Evolutionary conservation across 2,113 vertebrate genomes (phyloP), one percentile per base, ranked within the genome.

Genomic region (Eulemur macaco): DNA sequence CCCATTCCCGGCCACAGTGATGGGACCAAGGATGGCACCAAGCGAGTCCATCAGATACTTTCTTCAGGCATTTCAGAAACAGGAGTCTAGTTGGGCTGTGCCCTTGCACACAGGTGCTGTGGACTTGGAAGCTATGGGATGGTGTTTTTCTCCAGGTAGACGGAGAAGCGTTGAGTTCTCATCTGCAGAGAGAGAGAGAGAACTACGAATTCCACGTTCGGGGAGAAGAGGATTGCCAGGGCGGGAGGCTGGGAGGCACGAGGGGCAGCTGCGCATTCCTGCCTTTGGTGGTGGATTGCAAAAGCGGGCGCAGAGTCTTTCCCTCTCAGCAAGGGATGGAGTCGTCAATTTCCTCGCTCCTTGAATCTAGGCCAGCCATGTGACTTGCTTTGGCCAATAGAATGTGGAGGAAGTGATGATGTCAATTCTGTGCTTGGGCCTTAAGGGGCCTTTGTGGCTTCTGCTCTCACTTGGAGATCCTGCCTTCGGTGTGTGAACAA

Each of bases 201-300:
- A 42, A 56, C 45, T 54, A 11, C 45, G 74, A 50, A 64, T 45
- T 68, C 27, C 45, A 10, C 2, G 29, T 45, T 23, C 45, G 25
- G 14, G 15, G 82, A 34, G 27, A 60, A 73, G 27, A 60, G 20
- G 47, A 11, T 47, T 1, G 8, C 42, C 34, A 29, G 45, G 56
- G 0, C 7, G 7, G 37, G 12, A 4, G 29, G 29, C 15, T 34
- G 11, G 52, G 68, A 56, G 52, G 25, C 34, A 20, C 3, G 45
- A 27, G 52, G 29, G 18, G n/a, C 45, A 54, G 37, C 3, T 0
- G 20, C 4, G 0, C 27, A 34, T 4, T 34, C 66, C 47, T 13
- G 45, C 5, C 39, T 47, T 29, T 21, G 14, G 45, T 66, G 25
- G 69, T 4, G 54, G n/a, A 25, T 45, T 25, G 6, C 14, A 34